A percentile compares a stretch with the other conserved stretches of the same genome.
Conservation (phyloP, 1,140 invertebrate species). For the Hormaphis cornu region DNA sequence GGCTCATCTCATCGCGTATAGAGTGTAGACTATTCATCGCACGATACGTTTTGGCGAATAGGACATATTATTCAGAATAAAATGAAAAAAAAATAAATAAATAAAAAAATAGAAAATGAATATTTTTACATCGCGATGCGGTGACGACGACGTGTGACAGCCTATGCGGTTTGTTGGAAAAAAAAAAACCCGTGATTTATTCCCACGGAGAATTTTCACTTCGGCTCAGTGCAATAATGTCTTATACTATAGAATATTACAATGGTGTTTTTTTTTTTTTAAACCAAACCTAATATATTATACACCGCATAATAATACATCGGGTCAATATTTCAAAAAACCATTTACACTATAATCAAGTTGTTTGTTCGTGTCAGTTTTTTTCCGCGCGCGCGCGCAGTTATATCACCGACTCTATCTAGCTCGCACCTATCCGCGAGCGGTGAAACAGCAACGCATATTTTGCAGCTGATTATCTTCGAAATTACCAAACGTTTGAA, state of each 20-base stretch:
- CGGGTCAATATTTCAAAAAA: not conserved
- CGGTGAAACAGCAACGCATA: not conserved
- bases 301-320: too few relatives aligned
- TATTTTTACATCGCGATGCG: not conserved
- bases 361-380: not conserved
- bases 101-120: not conserved
- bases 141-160: not conserved
- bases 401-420: too few relatives aligned
- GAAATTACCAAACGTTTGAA: too few relatives aligned
- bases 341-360: slow-evolving; percentile 7
- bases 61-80: too few relatives aligned
- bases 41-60: slow-evolving; percentile 6
- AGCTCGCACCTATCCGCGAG: too few relatives aligned
- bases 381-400: too few relatives aligned
- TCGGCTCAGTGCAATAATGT: not conserved
- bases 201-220: not conserved
- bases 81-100: too few relatives aligned
- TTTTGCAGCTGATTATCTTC: not conserved
- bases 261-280: not conserved
- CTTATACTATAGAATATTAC: slow-evolving; percentile 5
- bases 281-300: not conserved
- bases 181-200: not conserved
- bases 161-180: not conserved
- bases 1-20: not conserved
- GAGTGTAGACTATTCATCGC: not conserved